Base-by-base conservation (phyloP, 2,113 vertebrate genomes). In the Pimephales promelas region DNA sequence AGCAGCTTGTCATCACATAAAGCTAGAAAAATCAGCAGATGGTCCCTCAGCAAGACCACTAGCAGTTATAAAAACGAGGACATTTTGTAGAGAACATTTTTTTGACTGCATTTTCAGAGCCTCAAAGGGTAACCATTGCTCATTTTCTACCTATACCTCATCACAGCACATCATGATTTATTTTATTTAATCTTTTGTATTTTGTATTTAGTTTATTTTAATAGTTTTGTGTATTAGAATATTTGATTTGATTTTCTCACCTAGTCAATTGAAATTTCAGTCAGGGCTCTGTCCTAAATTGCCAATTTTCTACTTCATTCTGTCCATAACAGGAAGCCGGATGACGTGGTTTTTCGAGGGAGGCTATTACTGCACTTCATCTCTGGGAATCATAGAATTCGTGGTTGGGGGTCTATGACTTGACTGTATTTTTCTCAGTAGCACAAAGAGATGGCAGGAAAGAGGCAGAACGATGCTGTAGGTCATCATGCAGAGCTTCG, bases 251-350 rank as follows among this genome's bases (percentile, higher is more conserved):
- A 72, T n/a, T 47, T 82, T 77, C 26, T 79, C 47, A 57, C 59
- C 57, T 3, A 68, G 68, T 59, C 22, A 34, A 59, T 36, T 76
- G n/a, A 36, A 72, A 84, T 84, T 86, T 82, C 86, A 61, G 72
- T 62, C 68, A 79, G 52, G 47, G 24, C 54, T 82, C 22, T 74
- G 20, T 59, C 76, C 68, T 49, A 70, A 87, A 79, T 43, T 56
- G 34, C 57, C 68, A 87, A 85, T 85, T 87, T 85, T 87, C 80
- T 52, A 79, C 68, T 87, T 75, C 86, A 84, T 81, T 66, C 31
- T 45, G 34, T 64, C 24, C 40, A 26, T 54, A 83, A 70, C 71
- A 75, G 72, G 49, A 68, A 45, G 26, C 22, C 14, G 64, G 82
- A 83, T 64, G 24, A 14, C 59, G 61, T 68, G 36, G n/a, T 26